Conservation (phyloP, 2,888 invertebrate species). For the Ochropacha duplaris region DNA sequence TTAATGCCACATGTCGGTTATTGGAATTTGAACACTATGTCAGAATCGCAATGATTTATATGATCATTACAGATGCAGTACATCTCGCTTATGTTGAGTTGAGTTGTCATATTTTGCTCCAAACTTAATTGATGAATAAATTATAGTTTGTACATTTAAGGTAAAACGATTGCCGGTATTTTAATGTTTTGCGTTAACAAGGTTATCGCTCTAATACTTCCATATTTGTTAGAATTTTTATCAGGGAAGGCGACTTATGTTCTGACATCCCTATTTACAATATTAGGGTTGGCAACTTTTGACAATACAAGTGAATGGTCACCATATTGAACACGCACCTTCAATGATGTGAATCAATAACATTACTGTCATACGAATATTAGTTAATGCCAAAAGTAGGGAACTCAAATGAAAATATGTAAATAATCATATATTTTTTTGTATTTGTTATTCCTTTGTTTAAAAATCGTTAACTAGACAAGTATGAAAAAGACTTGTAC, state of each 20-base stretch:
- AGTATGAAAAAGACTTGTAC: no score
- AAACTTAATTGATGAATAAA: no score
- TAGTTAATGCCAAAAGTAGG: slow-evolving; percentile 38
- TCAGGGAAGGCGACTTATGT: slow-evolving; percentile 6
- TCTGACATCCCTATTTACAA: neutral
- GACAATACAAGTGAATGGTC: neutral
- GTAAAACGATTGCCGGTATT: neutral
- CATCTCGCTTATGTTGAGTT: no score
- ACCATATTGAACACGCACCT: no score
- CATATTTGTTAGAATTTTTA: neutral
- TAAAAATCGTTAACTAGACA: no score
- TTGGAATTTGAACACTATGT: no score
- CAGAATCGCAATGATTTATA: no score
- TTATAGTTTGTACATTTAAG: no score
- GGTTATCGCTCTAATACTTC: neutral
- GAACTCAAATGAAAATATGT: slow-evolving; percentile 44
- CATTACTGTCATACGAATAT: neutral
- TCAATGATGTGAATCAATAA: no score
- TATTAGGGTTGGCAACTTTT: neutral
- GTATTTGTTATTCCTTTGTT: neutral
- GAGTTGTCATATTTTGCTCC: no score
- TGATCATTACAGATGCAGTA: no score
- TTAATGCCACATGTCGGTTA: no score
- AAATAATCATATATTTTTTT: slow-evolving; percentile 28
- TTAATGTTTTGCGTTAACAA: neutral